Percentiles rank a stretch among this genome's conserved stretches.
Conservation (phyloP, 2,888 invertebrate species). For the Leptopterna dolabrata region DNA sequence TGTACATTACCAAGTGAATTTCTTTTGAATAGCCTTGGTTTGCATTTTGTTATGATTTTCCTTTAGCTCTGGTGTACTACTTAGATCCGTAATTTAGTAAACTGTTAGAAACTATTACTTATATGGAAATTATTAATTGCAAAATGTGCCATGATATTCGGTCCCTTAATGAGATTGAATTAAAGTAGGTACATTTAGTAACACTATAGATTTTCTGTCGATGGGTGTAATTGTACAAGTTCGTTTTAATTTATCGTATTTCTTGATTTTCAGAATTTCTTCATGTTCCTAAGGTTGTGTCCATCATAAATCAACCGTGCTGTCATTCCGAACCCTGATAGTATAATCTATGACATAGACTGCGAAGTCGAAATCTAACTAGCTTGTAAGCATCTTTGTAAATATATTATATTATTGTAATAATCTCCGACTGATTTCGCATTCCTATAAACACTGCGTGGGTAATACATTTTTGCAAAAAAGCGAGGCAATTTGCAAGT, state of each 20-base stretch:
- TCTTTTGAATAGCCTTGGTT: neutral
- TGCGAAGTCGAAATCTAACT: constrained; percentile 29
- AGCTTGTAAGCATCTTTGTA: constrained; percentile 9
- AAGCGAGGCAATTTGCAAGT: too few relatives aligned
- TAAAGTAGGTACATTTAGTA: neutral
- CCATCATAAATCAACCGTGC: constrained; percentile 1
- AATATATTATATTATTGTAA: constrained; percentile 44
- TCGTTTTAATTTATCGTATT: neutral
- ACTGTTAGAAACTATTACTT: neutral
- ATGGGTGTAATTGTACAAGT: neutral
- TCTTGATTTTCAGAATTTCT: neutral
- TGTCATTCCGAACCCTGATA: neutral
- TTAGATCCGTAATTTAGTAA: neutral
- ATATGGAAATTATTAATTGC: neutral
- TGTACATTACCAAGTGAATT: neutral
- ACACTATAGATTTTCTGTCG: neutral
- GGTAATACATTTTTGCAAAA: too few relatives aligned
- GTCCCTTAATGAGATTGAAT: neutral
- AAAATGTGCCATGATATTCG: neutral
- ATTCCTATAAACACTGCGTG: neutral
- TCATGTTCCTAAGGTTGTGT: constrained; percentile 15
- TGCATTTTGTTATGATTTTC: neutral
- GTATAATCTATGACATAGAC: neutral
- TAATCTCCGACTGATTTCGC: neutral
- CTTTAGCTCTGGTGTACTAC: neutral